Conservation (phyloP, 1,140 invertebrate genomes). For the Cecropterus lyciades region DNA sequence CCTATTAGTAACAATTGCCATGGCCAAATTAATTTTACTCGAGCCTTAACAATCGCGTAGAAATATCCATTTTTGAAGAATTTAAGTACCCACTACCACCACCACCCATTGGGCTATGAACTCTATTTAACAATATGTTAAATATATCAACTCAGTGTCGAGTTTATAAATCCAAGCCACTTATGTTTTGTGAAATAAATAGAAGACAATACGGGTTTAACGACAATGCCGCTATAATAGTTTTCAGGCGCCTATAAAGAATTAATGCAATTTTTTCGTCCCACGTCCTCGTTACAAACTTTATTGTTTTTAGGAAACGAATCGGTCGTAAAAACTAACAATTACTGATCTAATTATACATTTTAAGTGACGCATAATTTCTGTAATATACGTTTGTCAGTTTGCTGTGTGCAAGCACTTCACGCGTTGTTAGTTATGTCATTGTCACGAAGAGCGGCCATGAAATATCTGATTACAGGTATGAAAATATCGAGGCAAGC, state of each 20-base stretch:
- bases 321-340: background rate
- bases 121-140: no score
- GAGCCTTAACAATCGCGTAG: no score
- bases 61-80: no score
- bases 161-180: no score
- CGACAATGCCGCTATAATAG: background rate
- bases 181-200: no score
- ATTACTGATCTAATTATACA: background rate
- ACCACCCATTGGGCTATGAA: no score
- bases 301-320: slow-evolving; percentile 1
- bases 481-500: slow-evolving; percentile 24
- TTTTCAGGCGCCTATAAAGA: background rate
- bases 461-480: slow-evolving; percentile 40
- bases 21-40: no score
- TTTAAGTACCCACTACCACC: no score
- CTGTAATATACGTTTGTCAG: slow-evolving; percentile 6
- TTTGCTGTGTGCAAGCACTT: slow-evolving; percentile 22
- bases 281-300: slow-evolving; percentile 15
- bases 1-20: no score
- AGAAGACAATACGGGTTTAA: no score
- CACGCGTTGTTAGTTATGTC: slow-evolving; percentile 36
- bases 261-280: slow-evolving; percentile 8
- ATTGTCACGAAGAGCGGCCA: slow-evolving; percentile 40
- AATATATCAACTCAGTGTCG: no score
- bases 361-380: slow-evolving; percentile 19